Conservation (phyloP, 2,888 invertebrate species). For the Lepidocyrtinus sp. region DNA sequence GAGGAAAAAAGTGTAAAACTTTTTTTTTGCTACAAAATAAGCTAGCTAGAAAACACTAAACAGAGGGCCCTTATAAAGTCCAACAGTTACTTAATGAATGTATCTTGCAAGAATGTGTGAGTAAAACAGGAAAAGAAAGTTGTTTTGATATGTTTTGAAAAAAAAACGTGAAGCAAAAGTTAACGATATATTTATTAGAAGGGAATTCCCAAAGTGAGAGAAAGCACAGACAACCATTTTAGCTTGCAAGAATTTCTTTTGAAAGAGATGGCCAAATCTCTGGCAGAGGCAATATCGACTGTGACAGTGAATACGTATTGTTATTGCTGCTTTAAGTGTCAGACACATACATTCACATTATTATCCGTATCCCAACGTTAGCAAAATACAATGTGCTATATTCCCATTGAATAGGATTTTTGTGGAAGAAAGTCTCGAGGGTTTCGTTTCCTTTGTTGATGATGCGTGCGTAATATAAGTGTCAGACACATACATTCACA, state of each 20-base stretch:
- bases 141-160: not conserved
- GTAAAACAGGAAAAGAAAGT: not conserved
- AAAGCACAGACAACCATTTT: slow-evolving; percentile 8
- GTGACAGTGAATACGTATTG: not conserved
- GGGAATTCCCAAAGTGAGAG: not conserved
- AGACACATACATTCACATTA: slow-evolving; percentile 14
- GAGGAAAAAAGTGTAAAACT: not conserved
- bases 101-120: not conserved
- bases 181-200: not conserved
- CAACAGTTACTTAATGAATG: slow-evolving; percentile 8
- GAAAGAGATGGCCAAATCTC: not conserved
- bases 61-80: not conserved
- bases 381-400: too few relatives aligned
- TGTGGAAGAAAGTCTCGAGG: too few relatives aligned
- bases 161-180: not conserved
- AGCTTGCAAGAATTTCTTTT: not conserved
- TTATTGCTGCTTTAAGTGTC: slow-evolving; percentile 17
- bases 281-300: slow-evolving; percentile 24
- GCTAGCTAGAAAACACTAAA: slow-evolving; percentile 8
- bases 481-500: slow-evolving; percentile 20
- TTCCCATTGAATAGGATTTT: too few relatives aligned
- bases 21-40: slow-evolving; percentile 35
- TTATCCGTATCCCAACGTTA: too few relatives aligned
- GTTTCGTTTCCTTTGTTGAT: too few relatives aligned
- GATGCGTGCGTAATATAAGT: too few relatives aligned